These are phyloP conservation scores for Hydrolagus colliei DNA, from an alignment of 2,797 vertebrate species.

Conservation along the genomic window DNA sequence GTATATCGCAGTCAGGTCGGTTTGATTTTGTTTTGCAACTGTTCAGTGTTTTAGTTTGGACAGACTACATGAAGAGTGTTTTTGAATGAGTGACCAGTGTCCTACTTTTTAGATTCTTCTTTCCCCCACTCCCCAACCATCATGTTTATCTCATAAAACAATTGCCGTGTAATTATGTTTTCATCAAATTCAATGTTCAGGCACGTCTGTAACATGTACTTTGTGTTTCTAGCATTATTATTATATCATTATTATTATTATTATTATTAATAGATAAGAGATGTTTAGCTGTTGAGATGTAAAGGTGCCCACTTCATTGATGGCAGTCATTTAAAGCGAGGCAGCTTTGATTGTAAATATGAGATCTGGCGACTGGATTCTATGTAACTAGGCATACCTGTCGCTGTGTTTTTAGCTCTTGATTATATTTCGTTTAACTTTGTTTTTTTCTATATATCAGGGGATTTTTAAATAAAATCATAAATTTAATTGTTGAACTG, in stretches of 20 bases:
- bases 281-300: slow-evolving; percentile 26
- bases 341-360: slow-evolving; percentile 22
- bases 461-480: slow-evolving; percentile 31
- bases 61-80: slow-evolving; percentile 18
- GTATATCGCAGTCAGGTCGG: neutral
- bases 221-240: slow-evolving; percentile 39
- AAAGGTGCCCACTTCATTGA: slow-evolving; percentile 19
- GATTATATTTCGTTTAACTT: slow-evolving; percentile 28
- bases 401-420: slow-evolving; percentile 28
- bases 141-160: slow-evolving; percentile 3
- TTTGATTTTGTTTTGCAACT: slow-evolving; percentile 9
- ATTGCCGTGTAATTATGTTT: slow-evolving; percentile 23
- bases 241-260: neutral
- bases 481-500: slow-evolving; percentile 15
- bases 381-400: slow-evolving; percentile 24
- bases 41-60: slow-evolving; percentile 8
- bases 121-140: neutral
- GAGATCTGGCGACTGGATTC: neutral
- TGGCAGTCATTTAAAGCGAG: neutral
- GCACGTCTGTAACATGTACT: slow-evolving; percentile 33
- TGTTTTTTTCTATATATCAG: slow-evolving; percentile 32
- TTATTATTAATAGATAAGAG: slow-evolving; percentile 6
- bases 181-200: slow-evolving; percentile 1
- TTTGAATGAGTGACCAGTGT: neutral
- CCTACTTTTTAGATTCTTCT: neutral